Percentiles rank a stretch among this genome's conserved stretches.
phyloP scores from a whole-genome alignment of 2,113 vertebrate genomes.

The Brevimyrus niger region DNA sequence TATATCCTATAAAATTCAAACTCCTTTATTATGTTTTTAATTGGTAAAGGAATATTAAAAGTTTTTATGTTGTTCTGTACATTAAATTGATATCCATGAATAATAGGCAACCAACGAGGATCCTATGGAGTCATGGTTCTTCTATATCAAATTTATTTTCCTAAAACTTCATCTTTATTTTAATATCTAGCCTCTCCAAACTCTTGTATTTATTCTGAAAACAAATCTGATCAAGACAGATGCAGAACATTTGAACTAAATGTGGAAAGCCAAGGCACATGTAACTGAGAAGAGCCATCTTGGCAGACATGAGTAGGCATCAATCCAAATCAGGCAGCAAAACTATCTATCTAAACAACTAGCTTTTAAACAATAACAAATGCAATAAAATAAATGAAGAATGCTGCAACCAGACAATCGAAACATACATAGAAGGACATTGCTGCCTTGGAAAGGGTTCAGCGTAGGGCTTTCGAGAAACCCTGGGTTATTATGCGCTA shows the following conservation, averaged over 20 bases:
- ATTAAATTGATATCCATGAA: neutral
- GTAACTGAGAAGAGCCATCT: slow-evolving; percentile 19
- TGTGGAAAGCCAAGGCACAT: neutral
- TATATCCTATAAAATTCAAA: neutral
- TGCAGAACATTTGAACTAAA: slow-evolving; percentile 23
- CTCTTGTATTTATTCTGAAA: slow-evolving; percentile 14
- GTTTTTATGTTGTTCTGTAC: neutral
- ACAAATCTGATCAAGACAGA: slow-evolving; percentile 32
- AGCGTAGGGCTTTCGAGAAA: too few species aligned
- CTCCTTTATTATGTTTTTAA: neutral
- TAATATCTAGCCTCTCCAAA: neutral
- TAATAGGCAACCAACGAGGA: neutral
- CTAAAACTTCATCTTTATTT: slow-evolving; percentile 4
- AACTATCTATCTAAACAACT: too few species aligned
- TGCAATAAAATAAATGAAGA: slow-evolving; percentile 40
- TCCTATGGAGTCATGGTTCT: neutral
- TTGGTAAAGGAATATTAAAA: neutral
- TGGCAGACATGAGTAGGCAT: slow-evolving; percentile 32
- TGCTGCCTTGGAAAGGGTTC: too few species aligned
- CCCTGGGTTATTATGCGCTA: too few species aligned
- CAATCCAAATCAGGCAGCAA: slow-evolving; percentile 32
- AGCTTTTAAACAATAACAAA: slow-evolving; percentile 37
- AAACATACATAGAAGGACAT: too few species aligned
- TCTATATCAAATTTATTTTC: neutral
- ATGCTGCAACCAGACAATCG: slow-evolving; percentile 27